phyloP scores from a whole-genome alignment of 1,140 invertebrate genomes.

The Hypothenemus hampei region DNA sequence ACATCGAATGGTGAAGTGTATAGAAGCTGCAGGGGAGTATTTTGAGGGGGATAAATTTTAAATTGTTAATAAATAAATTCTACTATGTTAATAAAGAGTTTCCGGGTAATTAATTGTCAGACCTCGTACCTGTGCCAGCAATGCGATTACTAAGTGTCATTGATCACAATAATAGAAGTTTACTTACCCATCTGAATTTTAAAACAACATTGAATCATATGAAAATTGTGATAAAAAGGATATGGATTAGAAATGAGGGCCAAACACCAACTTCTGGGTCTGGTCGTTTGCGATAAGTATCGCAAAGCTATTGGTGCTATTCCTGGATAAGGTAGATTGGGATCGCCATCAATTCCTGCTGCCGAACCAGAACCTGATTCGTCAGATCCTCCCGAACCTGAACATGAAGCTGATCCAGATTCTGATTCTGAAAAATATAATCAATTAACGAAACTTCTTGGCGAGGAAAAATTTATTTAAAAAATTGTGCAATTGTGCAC shows the following conservation, averaged over 20 bases:
- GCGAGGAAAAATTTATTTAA: background rate
- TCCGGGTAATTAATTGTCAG: too few species aligned
- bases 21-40: too few species aligned
- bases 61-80: too few species aligned
- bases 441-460: background rate
- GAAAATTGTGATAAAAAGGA: constrained; percentile 92
- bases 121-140: too few species aligned
- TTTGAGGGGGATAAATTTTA: too few species aligned
- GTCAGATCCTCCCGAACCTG: constrained; percentile 37
- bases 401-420: constrained; percentile 48
- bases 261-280: constrained; percentile 86
- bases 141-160: too few species aligned
- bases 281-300: constrained; percentile 81
- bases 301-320: constrained; percentile 77
- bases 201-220: too few species aligned
- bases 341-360: constrained; percentile 59
- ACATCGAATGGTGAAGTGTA: too few species aligned
- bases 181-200: too few species aligned
- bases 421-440: constrained; percentile 42
- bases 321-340: constrained; percentile 79
- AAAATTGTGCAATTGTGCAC: too few species aligned
- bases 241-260: constrained; percentile 97
- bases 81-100: too few species aligned
- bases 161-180: too few species aligned
- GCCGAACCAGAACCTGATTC: constrained; percentile 39